Evolutionary conservation across 2,797 vertebrate genomes (phyloP).

Genomic region (Nyctalus aviator): DNA sequence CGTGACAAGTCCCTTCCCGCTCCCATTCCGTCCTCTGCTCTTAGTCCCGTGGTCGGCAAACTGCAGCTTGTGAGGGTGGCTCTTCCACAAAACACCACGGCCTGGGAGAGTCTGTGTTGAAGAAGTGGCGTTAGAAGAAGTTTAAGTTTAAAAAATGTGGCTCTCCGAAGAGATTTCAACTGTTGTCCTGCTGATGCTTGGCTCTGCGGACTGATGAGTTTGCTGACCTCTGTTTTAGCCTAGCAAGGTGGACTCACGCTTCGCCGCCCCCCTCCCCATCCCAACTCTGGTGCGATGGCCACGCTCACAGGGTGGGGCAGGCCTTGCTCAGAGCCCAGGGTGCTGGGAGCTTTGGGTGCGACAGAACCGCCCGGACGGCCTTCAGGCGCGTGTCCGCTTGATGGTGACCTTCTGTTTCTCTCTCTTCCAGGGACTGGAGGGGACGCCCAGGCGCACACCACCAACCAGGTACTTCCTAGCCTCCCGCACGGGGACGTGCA

Average conservation of each 20-base stretch:
- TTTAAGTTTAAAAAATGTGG: no score
- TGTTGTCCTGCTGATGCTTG: no score
- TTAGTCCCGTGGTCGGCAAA: not conserved
- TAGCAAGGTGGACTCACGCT: not conserved
- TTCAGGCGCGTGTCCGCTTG: conserved; percentile 40
- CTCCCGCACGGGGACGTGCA: conserved; percentile 41
- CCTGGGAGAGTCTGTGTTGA: no score
- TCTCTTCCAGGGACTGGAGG: conserved; percentile 87
- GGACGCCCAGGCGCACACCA: conserved; percentile 77
- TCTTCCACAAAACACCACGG: no score
- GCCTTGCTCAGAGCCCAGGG: not conserved
- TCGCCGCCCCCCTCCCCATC: not conserved
- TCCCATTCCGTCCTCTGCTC: not conserved
- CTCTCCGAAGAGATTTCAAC: no score
- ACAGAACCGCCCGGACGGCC: no score
- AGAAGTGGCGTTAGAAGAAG: no score
- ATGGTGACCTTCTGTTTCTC: conserved; percentile 76
- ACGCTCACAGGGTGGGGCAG: not conserved
- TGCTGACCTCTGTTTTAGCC: not conserved
- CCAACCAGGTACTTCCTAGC: conserved; percentile 85
- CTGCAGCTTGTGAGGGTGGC: no score
- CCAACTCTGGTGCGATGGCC: not conserved
- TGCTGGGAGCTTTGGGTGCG: not conserved
- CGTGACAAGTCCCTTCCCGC: not conserved
- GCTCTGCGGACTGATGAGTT: no score